These are phyloP conservation scores for Protonibea diacanthus DNA, from an alignment of 2,797 vertebrate species.

Conservation along the genomic window DNA sequence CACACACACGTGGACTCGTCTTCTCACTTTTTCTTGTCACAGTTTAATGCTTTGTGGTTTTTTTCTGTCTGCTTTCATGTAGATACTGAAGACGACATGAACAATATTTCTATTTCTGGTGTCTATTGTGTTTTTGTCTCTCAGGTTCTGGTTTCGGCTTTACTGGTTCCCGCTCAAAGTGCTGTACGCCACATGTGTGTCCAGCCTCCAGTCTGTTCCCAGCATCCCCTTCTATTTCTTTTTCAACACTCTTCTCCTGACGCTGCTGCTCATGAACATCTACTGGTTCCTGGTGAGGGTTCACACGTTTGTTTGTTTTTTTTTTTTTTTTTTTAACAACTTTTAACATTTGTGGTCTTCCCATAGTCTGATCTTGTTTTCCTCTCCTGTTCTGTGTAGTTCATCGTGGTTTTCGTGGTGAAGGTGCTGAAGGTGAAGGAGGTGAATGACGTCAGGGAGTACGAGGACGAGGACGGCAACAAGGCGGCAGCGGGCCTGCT, in stretches of 20 bases:
- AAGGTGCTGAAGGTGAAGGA: slow-evolving; percentile 93
- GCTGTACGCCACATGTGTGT: slow-evolving; percentile 92
- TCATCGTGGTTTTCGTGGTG: slow-evolving; percentile 93
- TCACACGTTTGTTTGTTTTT: no score
- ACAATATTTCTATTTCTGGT: background rate
- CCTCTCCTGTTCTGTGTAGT: slow-evolving; percentile 77
- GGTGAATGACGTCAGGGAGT: slow-evolving; percentile 94
- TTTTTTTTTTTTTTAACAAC: no score
- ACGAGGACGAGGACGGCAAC: slow-evolving; percentile 87
- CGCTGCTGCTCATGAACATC: slow-evolving; percentile 95
- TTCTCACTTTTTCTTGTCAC: slow-evolving; percentile 3
- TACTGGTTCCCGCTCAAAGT: slow-evolving; percentile 99
- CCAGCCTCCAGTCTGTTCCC: slow-evolving; percentile 90
- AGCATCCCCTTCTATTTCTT: slow-evolving; percentile 98
- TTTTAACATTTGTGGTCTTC: background rate
- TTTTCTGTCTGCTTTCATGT: background rate
- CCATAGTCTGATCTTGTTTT: background rate
- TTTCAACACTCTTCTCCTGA: slow-evolving; percentile 93
- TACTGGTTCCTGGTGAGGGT: slow-evolving; percentile 98
- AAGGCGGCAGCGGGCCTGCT: slow-evolving; percentile 56
- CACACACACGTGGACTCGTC: background rate
- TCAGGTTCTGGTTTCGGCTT: slow-evolving; percentile 98
- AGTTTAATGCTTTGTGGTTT: background rate
- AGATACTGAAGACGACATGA: background rate
- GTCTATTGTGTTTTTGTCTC: background rate